These are phyloP conservation scores for Harpagus bidentatus DNA, from an alignment of 2,113 vertebrate genomes.

Conservation along the genomic window DNA sequence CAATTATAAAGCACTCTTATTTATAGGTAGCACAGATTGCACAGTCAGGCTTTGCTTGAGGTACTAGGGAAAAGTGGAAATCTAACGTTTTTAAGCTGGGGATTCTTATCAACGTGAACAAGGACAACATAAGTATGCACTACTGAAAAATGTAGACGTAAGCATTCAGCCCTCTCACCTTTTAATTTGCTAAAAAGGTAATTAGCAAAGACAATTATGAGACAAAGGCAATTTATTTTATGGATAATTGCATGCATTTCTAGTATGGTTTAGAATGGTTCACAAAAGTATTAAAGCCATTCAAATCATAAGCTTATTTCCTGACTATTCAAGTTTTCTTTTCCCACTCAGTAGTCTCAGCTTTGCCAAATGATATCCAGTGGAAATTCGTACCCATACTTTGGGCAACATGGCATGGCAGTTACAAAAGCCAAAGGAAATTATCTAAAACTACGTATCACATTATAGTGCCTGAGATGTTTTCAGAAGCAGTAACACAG, in stretches of 20 bases:
- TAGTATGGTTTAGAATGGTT: not conserved
- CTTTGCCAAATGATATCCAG: not conserved
- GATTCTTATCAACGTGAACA: not conserved
- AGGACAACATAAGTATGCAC: not conserved
- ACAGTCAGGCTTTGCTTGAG: not conserved
- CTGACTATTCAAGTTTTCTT: not conserved
- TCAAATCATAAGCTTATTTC: not conserved
- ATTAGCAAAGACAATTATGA: conserved; percentile 15
- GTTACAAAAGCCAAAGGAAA: not conserved
- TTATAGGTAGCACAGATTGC: not conserved
- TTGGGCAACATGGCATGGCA: not conserved
- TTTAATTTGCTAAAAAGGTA: conserved; percentile 3
- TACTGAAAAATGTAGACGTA: not conserved
- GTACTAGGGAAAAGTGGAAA: not conserved
- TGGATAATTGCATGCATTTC: not conserved
- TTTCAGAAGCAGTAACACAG: not conserved
- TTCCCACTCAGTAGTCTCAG: not conserved
- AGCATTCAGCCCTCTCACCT: conserved; percentile 5
- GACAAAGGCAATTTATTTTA: conserved; percentile 5
- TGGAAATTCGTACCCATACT: not conserved
- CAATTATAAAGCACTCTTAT: not conserved
- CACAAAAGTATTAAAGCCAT: conserved; percentile 2
- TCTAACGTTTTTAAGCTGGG: not conserved
- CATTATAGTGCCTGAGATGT: not conserved
- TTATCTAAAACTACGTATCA: not conserved